Percentiles rank a stretch among this genome's conserved stretches.
phyloP scores from a whole-genome alignment of 2,888 invertebrate genomes.

The Sesia apiformis region DNA sequence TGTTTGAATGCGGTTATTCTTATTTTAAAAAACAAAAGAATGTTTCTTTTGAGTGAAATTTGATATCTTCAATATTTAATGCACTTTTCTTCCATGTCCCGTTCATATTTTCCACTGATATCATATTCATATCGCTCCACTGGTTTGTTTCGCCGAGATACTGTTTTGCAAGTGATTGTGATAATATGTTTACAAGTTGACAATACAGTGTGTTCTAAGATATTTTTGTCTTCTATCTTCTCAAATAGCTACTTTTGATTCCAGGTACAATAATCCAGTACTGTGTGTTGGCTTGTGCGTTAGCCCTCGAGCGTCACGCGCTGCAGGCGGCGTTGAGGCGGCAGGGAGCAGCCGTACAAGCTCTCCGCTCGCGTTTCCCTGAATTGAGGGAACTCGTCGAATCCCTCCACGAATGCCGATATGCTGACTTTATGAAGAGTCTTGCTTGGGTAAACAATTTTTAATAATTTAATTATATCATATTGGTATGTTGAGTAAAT shows the following conservation, averaged over 20 bases:
- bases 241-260: slow-evolving; percentile 32
- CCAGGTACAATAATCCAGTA: slow-evolving; percentile 73
- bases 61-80: too few species aligned
- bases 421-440: slow-evolving; percentile 87
- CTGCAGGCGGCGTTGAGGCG: slow-evolving; percentile 68
- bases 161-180: too few species aligned
- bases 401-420: slow-evolving; percentile 93
- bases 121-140: too few species aligned
- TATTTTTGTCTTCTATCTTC: not conserved
- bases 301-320: slow-evolving; percentile 71
- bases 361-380: slow-evolving; percentile 79
- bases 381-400: slow-evolving; percentile 78
- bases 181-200: too few species aligned
- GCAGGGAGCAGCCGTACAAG: slow-evolving; percentile 83
- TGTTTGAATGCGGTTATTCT: too few species aligned
- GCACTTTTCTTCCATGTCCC: too few species aligned
- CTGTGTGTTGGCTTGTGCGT: slow-evolving; percentile 72
- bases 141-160: too few species aligned
- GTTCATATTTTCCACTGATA: too few species aligned
- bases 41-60: too few species aligned
- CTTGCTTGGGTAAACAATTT: slow-evolving; percentile 57
- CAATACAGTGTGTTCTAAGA: too few species aligned
- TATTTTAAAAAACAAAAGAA: too few species aligned
- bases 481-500: too few species aligned
- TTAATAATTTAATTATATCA: not conserved